Conservation (phyloP, 1,140 invertebrate species). For the Notospermus geniculatus region DNA sequence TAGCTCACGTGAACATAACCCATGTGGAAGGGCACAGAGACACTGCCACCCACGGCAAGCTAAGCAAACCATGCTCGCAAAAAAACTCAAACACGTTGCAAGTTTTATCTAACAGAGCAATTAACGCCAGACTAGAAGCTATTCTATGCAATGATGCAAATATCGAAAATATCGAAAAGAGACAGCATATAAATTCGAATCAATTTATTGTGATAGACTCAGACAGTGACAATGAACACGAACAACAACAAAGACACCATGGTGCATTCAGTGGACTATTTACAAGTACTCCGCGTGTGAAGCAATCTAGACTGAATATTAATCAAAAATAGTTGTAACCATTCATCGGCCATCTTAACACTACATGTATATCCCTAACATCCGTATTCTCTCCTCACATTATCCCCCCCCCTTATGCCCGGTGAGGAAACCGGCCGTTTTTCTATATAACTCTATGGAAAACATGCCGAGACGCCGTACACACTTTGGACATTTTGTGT, state of each 20-base stretch:
- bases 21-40: neutral
- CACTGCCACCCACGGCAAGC: neutral
- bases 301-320: conserved; percentile 8
- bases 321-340: neutral
- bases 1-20: conserved; percentile 10
- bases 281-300: neutral
- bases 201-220: conserved; percentile 1
- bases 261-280: neutral
- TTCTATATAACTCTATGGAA: too few relatives aligned
- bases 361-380: too few relatives aligned
- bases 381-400: too few relatives aligned
- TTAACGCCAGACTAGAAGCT: neutral
- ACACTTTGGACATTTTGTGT: too few relatives aligned
- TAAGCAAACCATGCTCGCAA: neutral
- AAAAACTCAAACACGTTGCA: neutral
- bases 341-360: too few relatives aligned
- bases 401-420: too few relatives aligned
- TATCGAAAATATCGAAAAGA: neutral
- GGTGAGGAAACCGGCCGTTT: too few relatives aligned
- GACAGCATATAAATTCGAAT: neutral
- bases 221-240: neutral
- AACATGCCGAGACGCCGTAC: too few relatives aligned
- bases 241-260: neutral
- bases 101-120: neutral
- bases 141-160: neutral